A percentile compares a stretch with the other conserved stretches of the same genome.
Evolutionary conservation across 2,797 vertebrate species (phyloP).

Genomic region (Notoglanidium macrostoma): DNA sequence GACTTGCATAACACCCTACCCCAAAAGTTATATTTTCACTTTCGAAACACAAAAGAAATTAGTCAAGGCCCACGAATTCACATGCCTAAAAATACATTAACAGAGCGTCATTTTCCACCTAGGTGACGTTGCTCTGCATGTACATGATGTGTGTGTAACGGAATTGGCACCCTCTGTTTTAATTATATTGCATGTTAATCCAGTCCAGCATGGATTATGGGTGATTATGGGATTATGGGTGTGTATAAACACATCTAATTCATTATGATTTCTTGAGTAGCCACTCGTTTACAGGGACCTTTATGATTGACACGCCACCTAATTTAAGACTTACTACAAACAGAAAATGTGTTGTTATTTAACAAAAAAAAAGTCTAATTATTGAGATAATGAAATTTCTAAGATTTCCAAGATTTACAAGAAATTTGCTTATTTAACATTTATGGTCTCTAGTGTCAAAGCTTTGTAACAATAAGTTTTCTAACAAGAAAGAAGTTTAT

Average conservation of each 20-base stretch:
- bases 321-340: neutral
- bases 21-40: neutral
- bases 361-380: neutral
- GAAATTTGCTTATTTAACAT: neutral
- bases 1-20: neutral
- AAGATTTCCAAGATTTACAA: no score
- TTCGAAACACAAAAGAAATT: neutral
- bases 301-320: neutral
- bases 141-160: neutral
- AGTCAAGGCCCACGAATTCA: neutral
- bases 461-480: neutral
- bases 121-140: neutral
- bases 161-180: neutral
- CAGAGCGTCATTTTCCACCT: neutral
- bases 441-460: neutral
- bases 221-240: neutral
- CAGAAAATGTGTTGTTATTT: neutral
- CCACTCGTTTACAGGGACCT: neutral
- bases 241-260: neutral
- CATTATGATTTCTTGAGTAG: neutral
- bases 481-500: neutral
- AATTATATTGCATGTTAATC: neutral
- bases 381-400: neutral
- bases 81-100: neutral
- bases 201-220: neutral